A percentile compares a stretch with the other conserved stretches of the same genome.
Conservation (phyloP, 2,797 vertebrate genomes). For the Galago senegalensis region DNA sequence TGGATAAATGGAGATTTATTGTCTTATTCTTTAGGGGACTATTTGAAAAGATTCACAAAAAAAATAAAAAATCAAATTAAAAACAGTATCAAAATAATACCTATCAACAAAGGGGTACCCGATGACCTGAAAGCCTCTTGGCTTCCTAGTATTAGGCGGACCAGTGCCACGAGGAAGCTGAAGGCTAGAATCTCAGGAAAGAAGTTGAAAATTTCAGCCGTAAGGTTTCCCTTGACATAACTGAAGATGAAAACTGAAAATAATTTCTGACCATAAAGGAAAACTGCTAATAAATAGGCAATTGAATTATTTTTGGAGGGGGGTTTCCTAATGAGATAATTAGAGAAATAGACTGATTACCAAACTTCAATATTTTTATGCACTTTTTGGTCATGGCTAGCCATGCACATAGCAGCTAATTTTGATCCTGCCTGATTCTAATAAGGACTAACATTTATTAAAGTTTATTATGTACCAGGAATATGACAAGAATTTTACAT, state of each 20-base stretch:
- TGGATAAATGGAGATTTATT: background rate
- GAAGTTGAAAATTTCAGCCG: background rate
- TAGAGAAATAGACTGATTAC: background rate
- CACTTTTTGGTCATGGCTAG: background rate
- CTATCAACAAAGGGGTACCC: background rate
- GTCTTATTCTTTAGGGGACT: background rate
- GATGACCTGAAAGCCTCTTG: background rate
- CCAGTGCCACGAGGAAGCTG: background rate
- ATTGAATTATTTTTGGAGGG: background rate
- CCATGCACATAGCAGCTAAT: background rate
- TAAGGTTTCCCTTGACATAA: background rate
- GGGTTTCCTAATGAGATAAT: background rate
- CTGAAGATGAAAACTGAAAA: background rate
- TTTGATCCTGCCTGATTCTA: background rate
- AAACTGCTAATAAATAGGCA: background rate
- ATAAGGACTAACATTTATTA: background rate
- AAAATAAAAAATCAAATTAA: background rate
- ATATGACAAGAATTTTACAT: background rate
- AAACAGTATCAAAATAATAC: slow-evolving; percentile 47
- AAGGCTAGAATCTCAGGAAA: background rate
- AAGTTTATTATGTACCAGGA: background rate
- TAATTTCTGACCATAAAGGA: background rate
- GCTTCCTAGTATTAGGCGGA: background rate
- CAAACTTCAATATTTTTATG: background rate
- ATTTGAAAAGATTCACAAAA: background rate